Evolutionary conservation across 2,797 vertebrate species (phyloP), one percentile per base, ranked within the genome.

Genomic region (Acipenser oxyrinchus): DNA sequence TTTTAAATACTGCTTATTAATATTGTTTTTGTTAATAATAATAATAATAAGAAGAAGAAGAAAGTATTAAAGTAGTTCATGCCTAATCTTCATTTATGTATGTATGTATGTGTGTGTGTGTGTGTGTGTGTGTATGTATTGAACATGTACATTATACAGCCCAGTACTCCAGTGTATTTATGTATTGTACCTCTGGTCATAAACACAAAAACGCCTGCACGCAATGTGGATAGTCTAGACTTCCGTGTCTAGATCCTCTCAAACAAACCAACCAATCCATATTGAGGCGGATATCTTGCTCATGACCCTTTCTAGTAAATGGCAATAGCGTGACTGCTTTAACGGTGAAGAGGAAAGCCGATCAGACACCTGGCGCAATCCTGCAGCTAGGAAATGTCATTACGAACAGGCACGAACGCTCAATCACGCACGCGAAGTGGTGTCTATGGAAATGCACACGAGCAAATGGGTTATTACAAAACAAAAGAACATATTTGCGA

Each of bases 161-260:
- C 12, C 51, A 53, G 8, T 9, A 53, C 4, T 69, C 70, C 52
- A 23, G 52, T 69, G 68, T 66, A 77, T 71, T 74, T 73, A 53
- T 67, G 59, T 53, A 60, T 55, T 37, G 37, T 70, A 67, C 65
- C 70, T 48, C 63, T 67, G 65, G 68, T 63, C 60, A 63, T 49
- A 62, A 70, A 69, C 70, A 72, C 67, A 70, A 72, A 74, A 75
- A 66, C 68, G 74, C 73, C 71, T 74, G 71, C 73, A 79, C 73
- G 73, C 67, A 63, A 74, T 64, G 53, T 10, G n/a, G 53, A 55
- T 55, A 55, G n/a, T 10, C n/a, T 55, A 55, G 53, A 4, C 67
- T 65, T 18, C 51, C 51, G 66, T 59, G 68, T 64, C 66, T 66
- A 37, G 60, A 59, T 62, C 62, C 60, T 64, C 49, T 63, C 65